A percentile compares a stretch with the other conserved stretches of the same genome.
Conservation (phyloP, 2,888 invertebrate species). For the Acronicta aceris region DNA sequence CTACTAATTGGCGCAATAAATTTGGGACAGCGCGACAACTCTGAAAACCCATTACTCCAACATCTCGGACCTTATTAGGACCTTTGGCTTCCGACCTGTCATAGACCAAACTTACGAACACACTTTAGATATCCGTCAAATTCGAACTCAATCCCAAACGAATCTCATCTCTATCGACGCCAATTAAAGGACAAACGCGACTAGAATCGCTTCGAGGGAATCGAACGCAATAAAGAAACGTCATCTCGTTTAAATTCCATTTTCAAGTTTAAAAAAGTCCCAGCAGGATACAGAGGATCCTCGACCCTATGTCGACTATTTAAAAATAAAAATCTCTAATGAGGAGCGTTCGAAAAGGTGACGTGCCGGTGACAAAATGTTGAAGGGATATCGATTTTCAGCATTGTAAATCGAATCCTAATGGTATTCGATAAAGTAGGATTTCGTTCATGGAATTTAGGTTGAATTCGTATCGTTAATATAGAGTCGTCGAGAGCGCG, state of each 20-base stretch:
- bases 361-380: slow-evolving; percentile 84
- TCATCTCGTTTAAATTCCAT: slow-evolving; percentile 86
- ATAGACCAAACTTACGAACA: slow-evolving; percentile 67
- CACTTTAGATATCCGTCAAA: slow-evolving; percentile 73
- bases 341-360: slow-evolving; percentile 78
- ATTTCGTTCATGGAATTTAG: slow-evolving; percentile 58
- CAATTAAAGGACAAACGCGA: slow-evolving; percentile 71
- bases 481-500: slow-evolving; percentile 83
- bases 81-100: slow-evolving; percentile 64
- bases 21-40: slow-evolving; percentile 80
- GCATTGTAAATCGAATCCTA: slow-evolving; percentile 65
- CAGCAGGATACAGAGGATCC: slow-evolving; percentile 62
- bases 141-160: slow-evolving; percentile 60
- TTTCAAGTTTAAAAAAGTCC: slow-evolving; percentile 72
- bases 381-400: slow-evolving; percentile 67
- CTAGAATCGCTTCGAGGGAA: slow-evolving; percentile 68
- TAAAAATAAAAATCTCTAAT: slow-evolving; percentile 82
- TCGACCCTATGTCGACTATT: slow-evolving; percentile 68
- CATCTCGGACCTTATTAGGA: slow-evolving; percentile 76
- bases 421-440: slow-evolving; percentile 56
- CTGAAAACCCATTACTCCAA: slow-evolving; percentile 71
- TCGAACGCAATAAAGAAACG: slow-evolving; percentile 76
- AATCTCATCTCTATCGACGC: slow-evolving; percentile 74
- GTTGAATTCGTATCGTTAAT: slow-evolving; percentile 71
- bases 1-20: slow-evolving; percentile 89